Conservation (phyloP, 1,140 invertebrate genomes). For the Magallana ariakensis region DNA sequence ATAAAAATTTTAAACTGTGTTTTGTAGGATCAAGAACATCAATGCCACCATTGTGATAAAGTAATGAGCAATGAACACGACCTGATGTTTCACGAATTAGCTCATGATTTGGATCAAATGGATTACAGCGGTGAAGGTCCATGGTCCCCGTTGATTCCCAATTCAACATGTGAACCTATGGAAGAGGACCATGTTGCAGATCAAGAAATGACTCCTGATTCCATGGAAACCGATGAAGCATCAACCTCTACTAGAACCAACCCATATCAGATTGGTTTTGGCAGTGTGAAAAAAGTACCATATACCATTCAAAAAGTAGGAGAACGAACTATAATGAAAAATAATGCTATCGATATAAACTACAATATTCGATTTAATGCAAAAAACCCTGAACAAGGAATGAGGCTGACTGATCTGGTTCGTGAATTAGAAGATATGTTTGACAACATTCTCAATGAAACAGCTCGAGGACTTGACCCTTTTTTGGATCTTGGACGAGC, state of each 20-base stretch:
- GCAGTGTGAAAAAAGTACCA: background rate
- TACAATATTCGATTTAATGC: conserved; percentile 23
- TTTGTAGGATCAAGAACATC: background rate
- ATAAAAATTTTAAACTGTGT: background rate
- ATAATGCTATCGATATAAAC: conserved; percentile 4
- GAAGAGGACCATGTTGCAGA: background rate
- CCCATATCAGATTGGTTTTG: background rate
- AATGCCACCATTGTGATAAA: background rate
- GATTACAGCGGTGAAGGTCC: background rate
- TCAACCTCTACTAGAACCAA: background rate
- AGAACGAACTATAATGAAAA: conserved; percentile 2
- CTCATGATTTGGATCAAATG: background rate
- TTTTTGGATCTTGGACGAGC: conserved; percentile 16
- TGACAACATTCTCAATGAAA: background rate
- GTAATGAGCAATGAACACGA: background rate
- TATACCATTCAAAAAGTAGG: conserved; percentile 2
- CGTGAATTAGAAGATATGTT: conserved; percentile 19
- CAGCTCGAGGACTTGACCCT: background rate
- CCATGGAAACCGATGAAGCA: background rate
- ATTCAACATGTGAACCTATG: background rate
- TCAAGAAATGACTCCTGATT: background rate
- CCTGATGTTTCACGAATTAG: background rate
- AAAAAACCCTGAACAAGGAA: background rate
- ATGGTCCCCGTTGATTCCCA: background rate
- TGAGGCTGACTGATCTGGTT: background rate